Evolutionary conservation across 2,888 invertebrate genomes (phyloP).

Genomic region (Lithophane semibrunnea): DNA sequence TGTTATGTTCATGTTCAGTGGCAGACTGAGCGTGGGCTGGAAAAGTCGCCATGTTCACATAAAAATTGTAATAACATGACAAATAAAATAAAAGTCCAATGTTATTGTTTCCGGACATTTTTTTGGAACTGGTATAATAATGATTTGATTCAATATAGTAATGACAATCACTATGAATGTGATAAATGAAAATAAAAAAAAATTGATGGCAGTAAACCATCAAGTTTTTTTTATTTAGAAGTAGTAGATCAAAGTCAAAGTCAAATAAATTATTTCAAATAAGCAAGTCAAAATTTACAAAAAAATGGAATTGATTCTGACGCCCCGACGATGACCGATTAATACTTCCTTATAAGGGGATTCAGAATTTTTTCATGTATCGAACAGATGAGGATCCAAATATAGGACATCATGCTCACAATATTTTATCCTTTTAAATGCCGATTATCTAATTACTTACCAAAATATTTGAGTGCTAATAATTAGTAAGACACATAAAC

Average conservation of each 20-base stretch:
- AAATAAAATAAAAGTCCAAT: constrained; percentile 14
- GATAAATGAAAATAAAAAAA: neutral
- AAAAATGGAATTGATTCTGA: no score
- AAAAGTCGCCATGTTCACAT: constrained; percentile 10
- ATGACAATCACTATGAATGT: neutral
- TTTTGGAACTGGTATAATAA: neutral
- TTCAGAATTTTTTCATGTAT: neutral
- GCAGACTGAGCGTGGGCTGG: constrained; percentile 10
- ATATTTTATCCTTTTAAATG: neutral
- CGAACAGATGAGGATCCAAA: neutral
- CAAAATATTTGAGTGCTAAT: neutral
- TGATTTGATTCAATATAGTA: neutral
- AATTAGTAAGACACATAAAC: neutral
- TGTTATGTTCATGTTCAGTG: constrained; percentile 8
- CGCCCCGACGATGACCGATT: no score
- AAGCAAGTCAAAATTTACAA: no score
- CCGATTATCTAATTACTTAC: neutral
- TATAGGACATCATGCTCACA: neutral
- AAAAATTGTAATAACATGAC: constrained; percentile 31
- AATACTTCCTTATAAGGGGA: neutral
- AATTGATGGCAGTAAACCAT: neutral
- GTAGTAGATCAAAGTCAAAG: neutral
- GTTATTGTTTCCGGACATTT: constrained; percentile 17
- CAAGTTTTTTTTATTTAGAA: no score
- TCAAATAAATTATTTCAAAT: no score